Base-by-base conservation (phyloP, 1,140 invertebrate species). In the Mactra quadrangularis region DNA sequence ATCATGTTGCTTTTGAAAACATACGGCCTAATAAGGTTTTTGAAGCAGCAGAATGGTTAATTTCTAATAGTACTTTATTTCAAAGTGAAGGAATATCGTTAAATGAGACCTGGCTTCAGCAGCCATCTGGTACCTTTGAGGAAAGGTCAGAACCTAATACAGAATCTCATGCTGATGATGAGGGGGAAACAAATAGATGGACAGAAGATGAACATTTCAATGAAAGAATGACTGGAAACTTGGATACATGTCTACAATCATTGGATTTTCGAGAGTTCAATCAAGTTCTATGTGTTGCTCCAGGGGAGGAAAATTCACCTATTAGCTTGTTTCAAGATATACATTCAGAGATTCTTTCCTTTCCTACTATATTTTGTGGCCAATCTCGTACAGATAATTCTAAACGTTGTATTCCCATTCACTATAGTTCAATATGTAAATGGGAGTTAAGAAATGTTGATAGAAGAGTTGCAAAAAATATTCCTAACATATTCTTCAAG, bases 401-500 rank as follows among this genome's bases (percentile, higher is more conserved):
- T 25, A 22, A 52, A 3, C 33, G 83, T 7, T 1, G 47, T 29
- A 25, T 85, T 47, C 83, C 66, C 15, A 25, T 78, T 6, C 75
- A 74, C 19, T 83, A 83, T 47, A 83, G 82, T 53, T 29, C 45
- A 38, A 71, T 77, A 19, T 68, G 52, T 50, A 83, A 76, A 60
- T 71, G 72, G 72, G 82, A 83, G 41, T 50, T 77, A 13, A 29
- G 82, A 19, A 55, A 60, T 77, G 53, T 71, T 41, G 82, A 83
- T 45, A 76, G 82, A 62, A 13, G 82, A 17, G 82, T 77, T 47
- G 82, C 82, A 17, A 19, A 35, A 6, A 52, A 47, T 77, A 50
- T 77, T 52, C 74, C 82, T 33, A 87, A 82, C 59, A 68, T 83
- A 13, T 87, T 84, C 76, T 87, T 76, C 62, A 87, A 87, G 57